Percentiles rank a stretch among this genome's conserved stretches.
Conservation (phyloP, 2,888 invertebrate species). For the Drosophila fulvimacula region DNA sequence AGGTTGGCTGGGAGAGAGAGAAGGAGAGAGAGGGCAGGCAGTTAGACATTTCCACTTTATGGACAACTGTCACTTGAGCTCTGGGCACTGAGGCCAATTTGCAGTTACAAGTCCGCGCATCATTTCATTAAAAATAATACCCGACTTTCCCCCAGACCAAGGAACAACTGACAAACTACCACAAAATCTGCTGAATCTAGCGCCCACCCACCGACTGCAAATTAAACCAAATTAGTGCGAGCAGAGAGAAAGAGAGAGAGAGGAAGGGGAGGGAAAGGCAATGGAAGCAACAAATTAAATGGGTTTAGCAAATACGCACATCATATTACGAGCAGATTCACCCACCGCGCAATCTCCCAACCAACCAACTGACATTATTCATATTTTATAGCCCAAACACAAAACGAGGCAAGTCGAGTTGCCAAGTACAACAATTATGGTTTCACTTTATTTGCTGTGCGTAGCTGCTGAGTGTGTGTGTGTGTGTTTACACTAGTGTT, state of each 20-base stretch:
- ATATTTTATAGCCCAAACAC: slow-evolving; percentile 66
- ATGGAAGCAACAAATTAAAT: slow-evolving; percentile 54
- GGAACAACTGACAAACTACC: slow-evolving; percentile 41
- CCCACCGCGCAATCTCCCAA: slow-evolving; percentile 3
- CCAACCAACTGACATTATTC: slow-evolving; percentile 63
- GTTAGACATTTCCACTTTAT: slow-evolving; percentile 15
- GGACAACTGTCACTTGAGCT: slow-evolving; percentile 35
- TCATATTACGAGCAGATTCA: slow-evolving; percentile 51
- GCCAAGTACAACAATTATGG: slow-evolving; percentile 78
- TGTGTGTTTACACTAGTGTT: slow-evolving; percentile 58
- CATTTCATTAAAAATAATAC: slow-evolving; percentile 75
- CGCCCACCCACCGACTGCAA: slow-evolving; percentile 59
- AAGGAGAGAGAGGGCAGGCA: not conserved
- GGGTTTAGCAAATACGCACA: slow-evolving; percentile 78
- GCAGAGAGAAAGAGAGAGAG: not conserved
- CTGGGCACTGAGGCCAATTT: slow-evolving; percentile 60
- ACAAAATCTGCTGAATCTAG: slow-evolving; percentile 33
- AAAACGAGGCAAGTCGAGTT: slow-evolving; percentile 66
- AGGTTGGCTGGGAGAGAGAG: not conserved
- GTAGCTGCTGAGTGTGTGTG: slow-evolving; percentile 14
- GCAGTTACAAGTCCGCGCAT: slow-evolving; percentile 65
- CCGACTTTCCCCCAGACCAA: slow-evolving; percentile 19
- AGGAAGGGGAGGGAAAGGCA: not conserved
- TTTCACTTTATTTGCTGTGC: slow-evolving; percentile 70
- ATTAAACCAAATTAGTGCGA: slow-evolving; percentile 74